Evolutionary conservation across 2,113 vertebrate genomes (phyloP), one percentile per base, ranked within the genome.

Genomic region (Myrmecobius fasciatus): DNA sequence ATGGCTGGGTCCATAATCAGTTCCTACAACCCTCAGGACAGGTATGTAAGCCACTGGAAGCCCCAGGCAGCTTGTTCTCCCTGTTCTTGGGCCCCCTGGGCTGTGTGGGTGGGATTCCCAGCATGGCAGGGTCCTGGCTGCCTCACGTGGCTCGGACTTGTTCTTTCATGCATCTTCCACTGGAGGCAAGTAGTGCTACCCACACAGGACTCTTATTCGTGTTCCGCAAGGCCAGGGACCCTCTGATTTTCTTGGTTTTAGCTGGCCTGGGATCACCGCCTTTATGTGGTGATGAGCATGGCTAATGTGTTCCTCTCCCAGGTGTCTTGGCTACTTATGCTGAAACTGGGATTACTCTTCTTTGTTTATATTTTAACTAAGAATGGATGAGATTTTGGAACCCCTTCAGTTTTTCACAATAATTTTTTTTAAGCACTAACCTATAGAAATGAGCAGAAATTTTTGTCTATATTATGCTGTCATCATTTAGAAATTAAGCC

Each of bases 1-100:
- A 99, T 99, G 99, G 99, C 99, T n/a, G 99, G 99, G 47, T 99
- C 99, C 98, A 99, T 99, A 98, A 99, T 99, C 98, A 99, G 99
- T 97, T 99, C 99, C 97, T 99, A 99, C 98, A 99, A 99, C 83
- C 99, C 99, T 93, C 99, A 99, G 96, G 99, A 99, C 99, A 99
- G 99, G 99, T 99, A 97, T 97, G 98, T 67, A 0, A 0, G 51
- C 93, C 96, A 96, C 93, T 56, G 96, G 96, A 95, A 92, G 54
- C 90, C 93, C 49, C 94, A 94, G 93, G 95, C 53, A 97, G 67
- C 49, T 52, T 93, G 91, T 52, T 92, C 83, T 54, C 93, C 43
- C 56, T 31, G 48, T 83, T 17, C 88, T 31, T 88, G 90, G 92
- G 67, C 92, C 90, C 94, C n/a, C n/a, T n/a, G n/a, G n/a, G n/a